A percentile compares a stretch with the other conserved stretches of the same genome.
Evolutionary conservation across 1,140 invertebrate species (phyloP).

Genomic region (Proctacanthus coquilletti): DNA sequence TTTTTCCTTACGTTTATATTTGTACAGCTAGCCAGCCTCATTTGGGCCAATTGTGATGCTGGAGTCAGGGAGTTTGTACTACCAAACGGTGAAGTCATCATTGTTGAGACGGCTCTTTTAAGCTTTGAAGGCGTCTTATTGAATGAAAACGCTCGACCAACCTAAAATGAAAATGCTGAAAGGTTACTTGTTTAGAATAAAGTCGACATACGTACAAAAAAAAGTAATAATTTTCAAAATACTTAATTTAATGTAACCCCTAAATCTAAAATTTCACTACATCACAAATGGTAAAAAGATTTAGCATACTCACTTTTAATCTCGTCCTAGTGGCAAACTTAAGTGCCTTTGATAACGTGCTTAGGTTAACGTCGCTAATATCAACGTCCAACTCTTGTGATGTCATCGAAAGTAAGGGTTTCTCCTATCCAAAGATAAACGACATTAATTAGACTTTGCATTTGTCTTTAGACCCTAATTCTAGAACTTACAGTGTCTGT

Average conservation of each 20-base stretch:
- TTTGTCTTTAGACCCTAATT: background rate
- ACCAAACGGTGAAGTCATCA: slow-evolving; percentile 77
- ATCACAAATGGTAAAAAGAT: no score
- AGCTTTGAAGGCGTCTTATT: slow-evolving; percentile 87
- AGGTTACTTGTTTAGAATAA: background rate
- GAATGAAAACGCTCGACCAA: slow-evolving; percentile 83
- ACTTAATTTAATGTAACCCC: background rate
- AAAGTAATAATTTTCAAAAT: slow-evolving; percentile 3
- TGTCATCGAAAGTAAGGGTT: slow-evolving; percentile 40
- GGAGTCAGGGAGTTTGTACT: slow-evolving; percentile 61
- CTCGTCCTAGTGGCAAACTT: slow-evolving; percentile 68
- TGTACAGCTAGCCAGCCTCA: slow-evolving; percentile 66
- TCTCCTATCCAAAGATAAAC: slow-evolving; percentile 14
- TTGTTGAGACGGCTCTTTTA: slow-evolving; percentile 85
- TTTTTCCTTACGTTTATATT: slow-evolving; percentile 59
- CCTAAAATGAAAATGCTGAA: slow-evolving; percentile 20
- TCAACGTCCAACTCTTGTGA: slow-evolving; percentile 70
- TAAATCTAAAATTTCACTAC: background rate
- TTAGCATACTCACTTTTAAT: slow-evolving; percentile 45
- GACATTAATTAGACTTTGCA: background rate
- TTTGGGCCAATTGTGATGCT: slow-evolving; percentile 57
- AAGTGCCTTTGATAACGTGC: slow-evolving; percentile 73
- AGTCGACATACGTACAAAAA: background rate
- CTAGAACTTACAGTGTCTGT: slow-evolving; percentile 54
- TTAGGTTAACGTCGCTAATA: slow-evolving; percentile 64